phyloP scores from a whole-genome alignment of 2,113 vertebrate species.

The Epinephelus moara region DNA sequence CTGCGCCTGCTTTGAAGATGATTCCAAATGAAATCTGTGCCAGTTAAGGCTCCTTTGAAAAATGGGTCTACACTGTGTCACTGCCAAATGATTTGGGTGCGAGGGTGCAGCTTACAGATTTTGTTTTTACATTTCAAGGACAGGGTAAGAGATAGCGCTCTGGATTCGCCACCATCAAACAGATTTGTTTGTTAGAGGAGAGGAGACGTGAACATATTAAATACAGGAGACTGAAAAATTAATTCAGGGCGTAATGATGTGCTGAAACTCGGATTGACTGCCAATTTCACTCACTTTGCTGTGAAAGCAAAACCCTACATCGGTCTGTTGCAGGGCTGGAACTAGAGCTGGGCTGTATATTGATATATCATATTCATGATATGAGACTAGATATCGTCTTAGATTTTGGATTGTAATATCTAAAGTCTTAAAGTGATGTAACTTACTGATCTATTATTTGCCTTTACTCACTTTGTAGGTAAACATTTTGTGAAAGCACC shows the following conservation, averaged over 20 bases:
- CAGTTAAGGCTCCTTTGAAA: slow-evolving; percentile 70
- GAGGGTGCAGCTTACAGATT: slow-evolving; percentile 50
- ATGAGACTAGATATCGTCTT: too few species aligned
- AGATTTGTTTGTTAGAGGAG: slow-evolving; percentile 6
- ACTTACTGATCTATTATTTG: too few species aligned
- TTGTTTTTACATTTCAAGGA: slow-evolving; percentile 59
- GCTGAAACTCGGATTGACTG: slow-evolving; percentile 44
- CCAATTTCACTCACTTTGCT: slow-evolving; percentile 28
- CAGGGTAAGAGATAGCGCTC: neutral
- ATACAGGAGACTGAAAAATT: slow-evolving; percentile 21
- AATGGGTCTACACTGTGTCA: slow-evolving; percentile 43
- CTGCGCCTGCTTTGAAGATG: slow-evolving; percentile 70
- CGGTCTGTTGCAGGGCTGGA: neutral
- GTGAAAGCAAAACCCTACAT: slow-evolving; percentile 11
- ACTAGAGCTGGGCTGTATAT: neutral
- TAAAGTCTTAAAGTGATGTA: too few species aligned
- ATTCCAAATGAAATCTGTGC: slow-evolving; percentile 72
- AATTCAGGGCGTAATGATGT: slow-evolving; percentile 22
- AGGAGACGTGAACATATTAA: slow-evolving; percentile 26
- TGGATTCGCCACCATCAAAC: slow-evolving; percentile 43
- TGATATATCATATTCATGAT: too few species aligned
- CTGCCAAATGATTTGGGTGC: slow-evolving; percentile 65
- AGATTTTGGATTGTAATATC: too few species aligned
- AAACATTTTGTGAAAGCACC: too few species aligned
- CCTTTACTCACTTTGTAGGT: too few species aligned